Base-by-base conservation (phyloP, 1,140 invertebrate genomes). In the Leptinotarsa lineolata region DNA sequence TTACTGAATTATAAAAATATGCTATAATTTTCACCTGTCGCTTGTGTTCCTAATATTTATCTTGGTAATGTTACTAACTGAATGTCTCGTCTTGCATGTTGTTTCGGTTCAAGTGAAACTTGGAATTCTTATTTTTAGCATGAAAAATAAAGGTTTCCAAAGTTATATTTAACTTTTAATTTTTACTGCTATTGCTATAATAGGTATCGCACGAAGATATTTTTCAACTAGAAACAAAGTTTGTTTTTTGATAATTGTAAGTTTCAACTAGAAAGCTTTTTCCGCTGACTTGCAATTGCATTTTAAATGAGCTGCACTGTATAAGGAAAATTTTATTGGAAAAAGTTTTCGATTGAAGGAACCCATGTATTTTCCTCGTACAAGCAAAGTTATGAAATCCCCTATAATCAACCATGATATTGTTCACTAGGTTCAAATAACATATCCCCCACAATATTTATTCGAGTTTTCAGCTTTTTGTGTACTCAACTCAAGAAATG, bases 171-270 rank as follows among this genome's bases (percentile, higher is more conserved):
- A 13, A 54, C 54, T 44, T 44, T 64, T 61, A 70, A 80, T 58
- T 8, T 46, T 68, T 77, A 80, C 78, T 80, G 78, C 78, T 80
- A 80, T 80, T 80, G 78, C 78, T 80, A 72, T 69, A 75, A 70
- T 61, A n/a, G n/a, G n/a, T n/a, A 72, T 77, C 60, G 24, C 22
- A 60, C 61, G 59, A 24, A 30, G 6, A 54, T 54, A 54, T 54
- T 54, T 18, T 54, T 39, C n/a, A 16, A 22, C 39, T 16, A 16
- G 22, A 24, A 21, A 30, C 61, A 16, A 64, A 30, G 13, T 64
- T 64, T 12, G 21, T 64, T 24, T 15, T 21, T 39, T 39, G 30
- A 39, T 11, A 2, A 39, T 6, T 39, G 30, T 39, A 39, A 39
- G 5, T 39, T 39, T 39, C 48, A n/a, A 16, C n/a, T 4, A 54